phyloP scores from a whole-genome alignment of 2,797 vertebrate genomes.

The Pangasius krempfi region DNA sequence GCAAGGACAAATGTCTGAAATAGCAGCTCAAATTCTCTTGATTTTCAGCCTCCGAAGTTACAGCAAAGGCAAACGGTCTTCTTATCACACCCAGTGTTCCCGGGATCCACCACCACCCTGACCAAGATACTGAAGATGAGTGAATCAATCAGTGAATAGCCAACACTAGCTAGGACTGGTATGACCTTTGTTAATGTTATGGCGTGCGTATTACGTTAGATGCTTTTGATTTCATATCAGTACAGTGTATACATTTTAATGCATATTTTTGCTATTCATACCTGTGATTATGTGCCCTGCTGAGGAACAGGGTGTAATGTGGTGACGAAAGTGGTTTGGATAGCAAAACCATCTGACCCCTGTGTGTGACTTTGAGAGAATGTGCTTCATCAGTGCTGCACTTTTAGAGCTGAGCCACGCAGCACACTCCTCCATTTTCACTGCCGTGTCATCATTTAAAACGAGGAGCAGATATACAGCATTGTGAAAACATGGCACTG shows the following conservation, averaged over 20 bases:
- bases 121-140: not conserved
- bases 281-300: not conserved
- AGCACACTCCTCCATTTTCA: constrained; percentile 19
- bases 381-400: constrained; percentile 36
- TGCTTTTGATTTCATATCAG: not conserved
- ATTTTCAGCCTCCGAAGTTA: not conserved
- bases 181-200: not conserved
- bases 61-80: not conserved
- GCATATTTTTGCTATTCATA: not conserved
- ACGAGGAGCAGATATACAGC: not conserved
- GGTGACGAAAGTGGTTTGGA: constrained; percentile 3
- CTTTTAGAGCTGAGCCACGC: not conserved
- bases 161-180: not conserved
- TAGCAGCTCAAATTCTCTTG: not conserved
- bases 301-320: not conserved
- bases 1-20: not conserved
- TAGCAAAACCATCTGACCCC: constrained; percentile 5
- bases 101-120: not conserved
- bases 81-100: not conserved
- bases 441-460: constrained; percentile 1
- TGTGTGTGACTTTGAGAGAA: constrained; percentile 25
- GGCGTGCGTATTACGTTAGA: not conserved
- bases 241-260: too few species aligned
- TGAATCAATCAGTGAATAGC: not conserved
- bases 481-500: not conserved